Evolutionary conservation across 2,888 invertebrate genomes (phyloP), one percentile per base, ranked within the genome.

Genomic region (Hypolimnas misippus): DNA sequence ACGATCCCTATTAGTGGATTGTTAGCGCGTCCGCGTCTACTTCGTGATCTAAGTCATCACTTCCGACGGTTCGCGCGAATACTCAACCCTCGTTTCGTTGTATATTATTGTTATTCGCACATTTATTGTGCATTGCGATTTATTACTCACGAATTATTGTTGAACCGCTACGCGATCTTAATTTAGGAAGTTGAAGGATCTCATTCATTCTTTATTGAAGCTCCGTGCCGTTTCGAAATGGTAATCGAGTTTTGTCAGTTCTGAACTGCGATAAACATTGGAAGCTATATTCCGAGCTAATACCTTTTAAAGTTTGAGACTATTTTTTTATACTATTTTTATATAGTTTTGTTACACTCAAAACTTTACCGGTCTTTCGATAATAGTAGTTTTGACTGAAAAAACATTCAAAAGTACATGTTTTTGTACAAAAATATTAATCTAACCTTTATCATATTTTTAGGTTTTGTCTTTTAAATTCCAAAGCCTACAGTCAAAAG

Each of bases 1-100:
- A 83, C 83, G 87, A 84, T 82, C 80, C 81, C 86, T 85, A 88
- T 90, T 88, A 89, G 86, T 82, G 83, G 75, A 77, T 85, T 80
- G 87, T 89, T 88, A 88, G 84, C 83, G 82, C 83, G 81, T 66
- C 63, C 65, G 59, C 81, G 82, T 81, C 81, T 76, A 76, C 81
- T 73, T 88, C 89, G 89, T 90, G 90, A 87, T 83, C 80, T 74
- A 69, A 65, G 78, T 82, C 86, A 87, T 87, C 84, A 86, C 86
- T 89, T 89, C 89, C 89, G 87, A 87, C 84, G 66, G 71, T 49
- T 66, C 50, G 29, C 25, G 67, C 69, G 71, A 69, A 68, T 69
- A 67, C 64, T 61, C 63, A 63, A 63, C 49, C 42, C 65, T 53
- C 46, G 62, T 56, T 63, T 63, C 65, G 54, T 63, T 67, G 52